Conservation (phyloP, 2,113 vertebrate species). For the Lucifuga dentata region DNA sequence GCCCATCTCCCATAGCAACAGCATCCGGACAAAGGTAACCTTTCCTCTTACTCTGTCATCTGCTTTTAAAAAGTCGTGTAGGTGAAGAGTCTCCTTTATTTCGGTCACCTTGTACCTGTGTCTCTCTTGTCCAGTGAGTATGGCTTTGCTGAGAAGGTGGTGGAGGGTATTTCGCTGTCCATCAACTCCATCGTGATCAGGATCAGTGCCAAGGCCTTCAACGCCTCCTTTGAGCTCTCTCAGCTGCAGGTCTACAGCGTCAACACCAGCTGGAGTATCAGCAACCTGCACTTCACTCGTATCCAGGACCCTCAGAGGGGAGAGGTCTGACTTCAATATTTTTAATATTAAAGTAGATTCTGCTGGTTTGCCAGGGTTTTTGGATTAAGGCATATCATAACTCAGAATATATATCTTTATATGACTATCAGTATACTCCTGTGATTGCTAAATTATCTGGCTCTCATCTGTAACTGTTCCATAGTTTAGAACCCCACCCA, state of each 20-base stretch:
- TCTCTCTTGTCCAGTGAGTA: constrained; percentile 87
- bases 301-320: constrained; percentile 93
- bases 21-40: constrained; percentile 95
- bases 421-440: too few relatives aligned
- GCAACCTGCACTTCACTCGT: constrained; percentile 92
- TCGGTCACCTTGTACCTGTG: not conserved
- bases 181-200: constrained; percentile 97
- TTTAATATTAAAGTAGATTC: too few relatives aligned
- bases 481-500: too few relatives aligned
- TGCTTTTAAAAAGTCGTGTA: too few relatives aligned
- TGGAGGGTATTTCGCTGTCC: constrained; percentile 96
- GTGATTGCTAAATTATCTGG: too few relatives aligned
- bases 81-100: not conserved
- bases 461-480: too few relatives aligned
- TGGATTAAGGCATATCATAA: too few relatives aligned
- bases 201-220: constrained; percentile 98
- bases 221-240: constrained; percentile 97
- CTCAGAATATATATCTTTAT: too few relatives aligned
- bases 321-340: constrained; percentile 83
- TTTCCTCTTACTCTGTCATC: too few relatives aligned
- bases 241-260: constrained; percentile 98
- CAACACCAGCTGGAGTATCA: constrained; percentile 93
- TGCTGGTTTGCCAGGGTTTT: too few relatives aligned
- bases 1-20: constrained; percentile 97
- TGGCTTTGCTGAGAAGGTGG: constrained; percentile 98